phyloP scores from a whole-genome alignment of 2,888 invertebrate genomes.

The Patella ulyssiponensis region DNA sequence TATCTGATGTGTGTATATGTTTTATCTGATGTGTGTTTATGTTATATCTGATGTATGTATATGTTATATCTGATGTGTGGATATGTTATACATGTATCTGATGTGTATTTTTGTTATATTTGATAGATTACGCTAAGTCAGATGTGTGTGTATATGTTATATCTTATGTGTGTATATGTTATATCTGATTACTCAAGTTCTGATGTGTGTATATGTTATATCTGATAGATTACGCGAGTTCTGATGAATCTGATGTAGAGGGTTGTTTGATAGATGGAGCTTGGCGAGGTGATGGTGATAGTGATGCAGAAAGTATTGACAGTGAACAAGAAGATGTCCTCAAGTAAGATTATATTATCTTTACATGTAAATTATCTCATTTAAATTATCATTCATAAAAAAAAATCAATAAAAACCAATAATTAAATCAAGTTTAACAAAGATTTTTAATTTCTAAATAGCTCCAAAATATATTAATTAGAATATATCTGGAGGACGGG shows the following conservation, averaged over 20 bases:
- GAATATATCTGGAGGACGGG: too few species aligned
- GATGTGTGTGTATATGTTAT: background rate
- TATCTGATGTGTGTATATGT: background rate
- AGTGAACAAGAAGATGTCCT: conserved; percentile 83
- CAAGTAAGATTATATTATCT: conserved; percentile 76
- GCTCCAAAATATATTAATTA: too few species aligned
- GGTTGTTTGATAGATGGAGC: conserved; percentile 76
- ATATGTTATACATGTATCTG: background rate
- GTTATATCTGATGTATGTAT: too few species aligned
- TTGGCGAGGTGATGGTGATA: conserved; percentile 79
- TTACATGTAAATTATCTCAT: background rate
- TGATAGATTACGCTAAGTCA: background rate
- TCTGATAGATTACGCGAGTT: conserved; percentile 80
- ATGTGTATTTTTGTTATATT: background rate
- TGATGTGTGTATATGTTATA: background rate
- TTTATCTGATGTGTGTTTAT: background rate
- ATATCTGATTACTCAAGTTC: background rate
- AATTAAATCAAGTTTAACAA: too few species aligned
- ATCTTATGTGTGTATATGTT: background rate
- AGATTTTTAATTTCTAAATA: too few species aligned
- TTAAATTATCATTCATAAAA: too few species aligned
- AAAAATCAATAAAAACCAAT: too few species aligned
- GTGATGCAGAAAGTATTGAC: conserved; percentile 85
- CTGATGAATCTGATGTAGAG: conserved; percentile 83
- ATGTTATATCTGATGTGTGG: background rate